Evolutionary conservation across 2,113 vertebrate species (phyloP), one percentile per base, ranked within the genome.

Genomic region (Nibea albiflora): DNA sequence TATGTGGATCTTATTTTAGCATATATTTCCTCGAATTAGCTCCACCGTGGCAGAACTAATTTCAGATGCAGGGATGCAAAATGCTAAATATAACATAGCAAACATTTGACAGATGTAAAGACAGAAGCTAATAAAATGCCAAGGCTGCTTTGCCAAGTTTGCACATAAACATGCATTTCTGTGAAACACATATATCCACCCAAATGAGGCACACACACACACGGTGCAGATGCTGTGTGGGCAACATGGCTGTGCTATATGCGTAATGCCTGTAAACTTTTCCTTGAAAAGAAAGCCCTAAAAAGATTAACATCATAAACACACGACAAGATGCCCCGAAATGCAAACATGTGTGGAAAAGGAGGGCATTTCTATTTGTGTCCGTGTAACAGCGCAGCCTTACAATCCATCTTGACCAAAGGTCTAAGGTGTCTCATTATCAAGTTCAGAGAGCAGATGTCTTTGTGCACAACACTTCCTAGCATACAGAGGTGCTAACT

Each of bases 341-440:
- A 88, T 70, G 76, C 64, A 77, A 50, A 17, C 56, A 69, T 26
- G 54, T 73, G 78, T 53, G n/a, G 60, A 85, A 63, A 81, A 83
- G 61, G 64, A 46, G 74, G 66, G 75, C 6, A 3, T 17, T 80
- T 81, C 64, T 90, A 81, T 90, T 78, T 84, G 46, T 42, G 87
- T 76, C 12, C n/a, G 16, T 58, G 39, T 14, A 0, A 8, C 15
- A n/a, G 73, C 1, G 8, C n/a, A 15, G 11, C 22, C 57, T 28
- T 42, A 70, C 66, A 65, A 68, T 69, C 31, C 17, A 44, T 60
- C 78, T 15, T 19, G 65, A 66, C 64, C 60, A 26, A 54, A 76
- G 74, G 81, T 78, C 74, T 57, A 66, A 84, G 83, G 92, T 80
- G 76, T 78, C 88, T 93, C 91, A 90, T 92, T 92, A 92, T 87